These are phyloP conservation scores for Pseudobourletiella spinata DNA, from an alignment of 1,140 invertebrate genomes.

Conservation along the genomic window DNA sequence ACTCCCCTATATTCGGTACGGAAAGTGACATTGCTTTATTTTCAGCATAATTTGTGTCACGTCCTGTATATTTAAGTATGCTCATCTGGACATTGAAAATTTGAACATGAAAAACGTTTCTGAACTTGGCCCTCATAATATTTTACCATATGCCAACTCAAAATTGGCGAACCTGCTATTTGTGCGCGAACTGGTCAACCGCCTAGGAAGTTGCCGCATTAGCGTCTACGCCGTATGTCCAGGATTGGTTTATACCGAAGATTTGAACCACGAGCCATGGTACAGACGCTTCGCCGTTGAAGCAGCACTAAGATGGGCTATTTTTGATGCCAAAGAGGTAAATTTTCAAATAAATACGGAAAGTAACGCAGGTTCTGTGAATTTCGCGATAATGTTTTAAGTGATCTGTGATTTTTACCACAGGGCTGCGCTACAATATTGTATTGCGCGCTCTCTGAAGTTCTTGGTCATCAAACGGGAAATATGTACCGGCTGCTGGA, in stretches of 20 bases:
- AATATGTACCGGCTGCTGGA: not conserved
- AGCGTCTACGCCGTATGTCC: not conserved
- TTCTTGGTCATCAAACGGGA: not conserved
- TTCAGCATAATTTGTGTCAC: conserved; percentile 9
- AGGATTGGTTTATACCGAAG: not conserved
- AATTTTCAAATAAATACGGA: no score
- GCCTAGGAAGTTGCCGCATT: not conserved
- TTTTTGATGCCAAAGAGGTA: no score
- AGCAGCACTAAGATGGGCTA: not conserved
- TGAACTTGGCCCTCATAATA: not conserved
- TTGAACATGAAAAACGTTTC: conserved; percentile 13
- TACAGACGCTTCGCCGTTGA: not conserved
- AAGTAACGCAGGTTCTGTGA: no score
- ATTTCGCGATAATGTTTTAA: no score
- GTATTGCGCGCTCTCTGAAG: not conserved
- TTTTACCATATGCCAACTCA: not conserved
- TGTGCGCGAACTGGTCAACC: not conserved
- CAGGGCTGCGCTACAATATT: no score
- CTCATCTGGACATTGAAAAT: conserved; percentile 12
- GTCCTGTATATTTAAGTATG: not conserved
- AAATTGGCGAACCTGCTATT: conserved; percentile 5
- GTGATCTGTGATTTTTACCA: no score
- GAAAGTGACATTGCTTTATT: not conserved
- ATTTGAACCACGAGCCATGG: not conserved
- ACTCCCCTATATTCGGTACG: conserved; percentile 2